Evolutionary conservation across 2,797 vertebrate species (phyloP), one percentile per base, ranked within the genome.

Genomic region (Glyptemys insculpta): DNA sequence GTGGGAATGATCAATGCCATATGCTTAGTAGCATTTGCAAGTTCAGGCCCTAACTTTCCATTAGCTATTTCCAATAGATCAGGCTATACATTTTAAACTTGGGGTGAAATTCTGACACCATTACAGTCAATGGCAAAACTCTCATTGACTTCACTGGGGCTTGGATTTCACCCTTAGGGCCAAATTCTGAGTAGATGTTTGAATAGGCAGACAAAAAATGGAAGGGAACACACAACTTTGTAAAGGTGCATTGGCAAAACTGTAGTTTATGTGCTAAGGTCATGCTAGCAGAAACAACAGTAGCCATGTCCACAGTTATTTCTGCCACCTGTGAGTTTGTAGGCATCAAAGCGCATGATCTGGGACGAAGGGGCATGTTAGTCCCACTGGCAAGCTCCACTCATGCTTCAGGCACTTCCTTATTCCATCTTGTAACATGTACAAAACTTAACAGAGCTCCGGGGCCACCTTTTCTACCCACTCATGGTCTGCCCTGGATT

Each of bases 191-290:
- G 49, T 49, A 79, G 78, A 37, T 54, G n/a, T 19, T 41, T 72
- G 68, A 41, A 41, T n/a, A 5, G 52, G 34, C 49, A 54, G 52
- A 53, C 18, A 25, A 53, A 37, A 37, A 54, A 54, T 15, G 25
- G 50, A n/a, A 37, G 23, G 25, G 12, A n/a, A 37, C 12, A 54
- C 12, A 37, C 4, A 34, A 34, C 27, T 16, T 49, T 50, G 44
- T 50, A 8, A 37, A 81, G 79, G 23, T 54, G 21, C 50, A 31
- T 44, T 78, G 68, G 23, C 15, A 12, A 72, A 78, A 53, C 14
- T 25, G 57, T 54, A 79, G 84, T 29, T 10, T 6, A 0, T 11
- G 25, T 62, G 3, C 2, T 5, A 6, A 76, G 62, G n/a, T 14
- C 16, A 80, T 21, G 79, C 1, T 2, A 31, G 78, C 29, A 56